phyloP scores from a whole-genome alignment of 2,797 vertebrate species.

The Jordanella pulchra region DNA sequence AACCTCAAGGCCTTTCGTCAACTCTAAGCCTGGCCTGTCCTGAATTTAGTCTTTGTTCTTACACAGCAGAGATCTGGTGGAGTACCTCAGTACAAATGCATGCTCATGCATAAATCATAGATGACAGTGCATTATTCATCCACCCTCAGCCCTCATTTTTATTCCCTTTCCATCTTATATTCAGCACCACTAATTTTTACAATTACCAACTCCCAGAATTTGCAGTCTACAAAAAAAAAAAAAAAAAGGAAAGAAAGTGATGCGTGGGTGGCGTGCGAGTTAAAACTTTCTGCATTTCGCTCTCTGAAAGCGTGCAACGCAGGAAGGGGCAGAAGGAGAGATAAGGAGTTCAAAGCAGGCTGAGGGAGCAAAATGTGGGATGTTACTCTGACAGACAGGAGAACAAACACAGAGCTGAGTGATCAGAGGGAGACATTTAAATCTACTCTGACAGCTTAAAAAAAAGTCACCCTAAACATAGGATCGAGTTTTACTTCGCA shows the following conservation, averaged over 20 bases:
- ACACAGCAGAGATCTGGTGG: slow-evolving; percentile 59
- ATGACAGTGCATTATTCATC: slow-evolving; percentile 76
- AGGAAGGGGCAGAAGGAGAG: slow-evolving; percentile 36
- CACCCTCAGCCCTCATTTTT: slow-evolving; percentile 39
- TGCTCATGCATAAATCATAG: slow-evolving; percentile 76
- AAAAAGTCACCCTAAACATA: neutral
- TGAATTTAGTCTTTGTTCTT: slow-evolving; percentile 53
- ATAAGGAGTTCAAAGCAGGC: slow-evolving; percentile 57
- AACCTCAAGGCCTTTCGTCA: slow-evolving; percentile 14
- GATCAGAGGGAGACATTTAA: neutral
- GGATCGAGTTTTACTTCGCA: neutral
- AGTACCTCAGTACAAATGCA: slow-evolving; percentile 69
- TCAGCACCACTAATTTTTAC: slow-evolving; percentile 44
- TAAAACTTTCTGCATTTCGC: slow-evolving; percentile 21
- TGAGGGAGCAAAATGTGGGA: slow-evolving; percentile 16
- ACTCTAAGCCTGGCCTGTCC: slow-evolving; percentile 27
- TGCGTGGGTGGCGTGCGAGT: slow-evolving; percentile 36
- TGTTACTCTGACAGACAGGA: slow-evolving; percentile 5
- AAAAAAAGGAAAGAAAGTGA: slow-evolving; percentile 61
- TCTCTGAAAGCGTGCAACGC: slow-evolving; percentile 17
- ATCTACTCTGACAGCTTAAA: neutral
- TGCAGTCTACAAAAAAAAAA: slow-evolving; percentile 62
- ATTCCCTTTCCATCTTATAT: slow-evolving; percentile 38
- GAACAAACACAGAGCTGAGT: no score
- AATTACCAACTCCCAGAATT: slow-evolving; percentile 37